Conservation (phyloP, 1,140 invertebrate genomes). For the Sesamia nonagrioides region DNA sequence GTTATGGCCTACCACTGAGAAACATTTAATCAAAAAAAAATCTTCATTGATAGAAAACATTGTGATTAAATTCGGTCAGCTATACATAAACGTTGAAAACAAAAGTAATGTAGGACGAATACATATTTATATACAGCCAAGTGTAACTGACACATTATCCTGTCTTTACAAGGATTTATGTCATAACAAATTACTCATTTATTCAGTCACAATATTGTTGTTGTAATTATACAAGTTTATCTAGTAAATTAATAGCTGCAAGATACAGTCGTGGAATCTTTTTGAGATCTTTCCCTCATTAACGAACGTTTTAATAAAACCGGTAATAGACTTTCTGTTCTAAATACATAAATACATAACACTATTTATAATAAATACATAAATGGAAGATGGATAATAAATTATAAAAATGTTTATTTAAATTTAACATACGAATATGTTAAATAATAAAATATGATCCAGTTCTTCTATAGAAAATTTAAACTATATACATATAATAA, state of each 20-base stretch:
- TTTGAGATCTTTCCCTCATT: conserved; percentile 41
- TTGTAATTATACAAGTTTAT: conserved; percentile 47
- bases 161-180: conserved; percentile 21
- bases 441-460: not conserved
- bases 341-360: no score
- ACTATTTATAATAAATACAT: no score
- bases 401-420: no score
- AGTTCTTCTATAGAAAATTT: not conserved
- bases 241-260: conserved; percentile 38
- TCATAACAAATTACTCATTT: conserved; percentile 48
- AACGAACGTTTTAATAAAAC: not conserved
- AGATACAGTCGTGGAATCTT: conserved; percentile 48
- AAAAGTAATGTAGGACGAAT: conserved; percentile 36
- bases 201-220: conserved; percentile 30
- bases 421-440: not conserved
- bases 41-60: no score
- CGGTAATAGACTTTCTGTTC: not conserved
- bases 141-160: conserved; percentile 39
- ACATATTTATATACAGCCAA: not conserved
- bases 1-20: no score
- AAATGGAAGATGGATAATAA: not conserved
- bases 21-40: no score
- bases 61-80: conserved; percentile 35
- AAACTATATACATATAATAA: not conserved
- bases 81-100: conserved; percentile 27